Percentiles rank a stretch among this genome's conserved stretches.
phyloP scores from a whole-genome alignment of 1,140 invertebrate genomes.

The Drosophila burlai region DNA sequence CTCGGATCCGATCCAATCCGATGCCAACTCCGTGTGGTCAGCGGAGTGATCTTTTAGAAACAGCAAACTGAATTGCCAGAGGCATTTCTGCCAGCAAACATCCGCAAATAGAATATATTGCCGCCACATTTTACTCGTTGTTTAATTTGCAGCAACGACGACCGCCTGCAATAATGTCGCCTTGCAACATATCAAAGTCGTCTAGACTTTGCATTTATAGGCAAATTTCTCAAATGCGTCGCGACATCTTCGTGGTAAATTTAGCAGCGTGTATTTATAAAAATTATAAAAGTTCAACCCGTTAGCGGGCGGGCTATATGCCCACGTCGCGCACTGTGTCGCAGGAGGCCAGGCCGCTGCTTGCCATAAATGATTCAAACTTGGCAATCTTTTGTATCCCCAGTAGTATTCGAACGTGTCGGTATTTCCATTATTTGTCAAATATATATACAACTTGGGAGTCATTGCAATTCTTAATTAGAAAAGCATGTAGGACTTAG shows the following conservation, averaged over 20 bases:
- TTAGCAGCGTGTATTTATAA: constrained; percentile 72
- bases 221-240: constrained; percentile 69
- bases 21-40: constrained; percentile 31
- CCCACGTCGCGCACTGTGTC: constrained; percentile 40
- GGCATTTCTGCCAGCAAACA: constrained; percentile 12
- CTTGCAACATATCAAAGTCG: constrained; percentile 64
- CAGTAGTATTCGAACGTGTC: constrained; percentile 25
- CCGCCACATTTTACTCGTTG: constrained; percentile 23
- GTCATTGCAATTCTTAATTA: constrained; percentile 20
- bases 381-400: constrained; percentile 43
- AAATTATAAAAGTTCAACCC: constrained; percentile 62
- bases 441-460: neutral
- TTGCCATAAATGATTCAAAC: constrained; percentile 38
- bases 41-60: constrained; percentile 33
- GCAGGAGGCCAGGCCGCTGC: neutral
- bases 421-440: constrained; percentile 36
- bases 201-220: constrained; percentile 66
- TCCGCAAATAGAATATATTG: constrained; percentile 58
- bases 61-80: constrained; percentile 9
- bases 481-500: constrained; percentile 11
- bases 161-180: constrained; percentile 44
- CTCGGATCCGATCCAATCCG: constrained; percentile 6
- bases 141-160: constrained; percentile 30
- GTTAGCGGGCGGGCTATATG: constrained; percentile 36
- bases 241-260: constrained; percentile 71